Base-by-base conservation (phyloP, 2,113 vertebrate genomes). In the Paracanthobrama guichenoti region DNA sequence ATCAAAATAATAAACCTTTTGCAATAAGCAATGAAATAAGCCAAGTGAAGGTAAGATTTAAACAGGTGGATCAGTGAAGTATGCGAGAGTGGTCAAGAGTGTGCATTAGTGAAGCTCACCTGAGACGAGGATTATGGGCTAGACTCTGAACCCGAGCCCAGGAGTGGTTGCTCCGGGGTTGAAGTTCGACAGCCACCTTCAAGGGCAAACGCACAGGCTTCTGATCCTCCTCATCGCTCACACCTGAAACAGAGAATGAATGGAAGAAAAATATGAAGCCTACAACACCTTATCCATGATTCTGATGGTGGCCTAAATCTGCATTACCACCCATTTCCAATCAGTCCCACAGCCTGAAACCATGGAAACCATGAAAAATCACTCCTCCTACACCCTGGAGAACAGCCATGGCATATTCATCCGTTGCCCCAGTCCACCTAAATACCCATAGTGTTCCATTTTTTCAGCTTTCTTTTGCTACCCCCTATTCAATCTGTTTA, bases 141-240 rank as follows among this genome's bases (percentile, higher is more conserved):
- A 99, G 93, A 86, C 96, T 98, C 94, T 99, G 98, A 42, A 99
- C 98, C 0, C 97, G 96, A 76, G 97, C 94, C 98, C 98, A 99
- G 0, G 98, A 98, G 0, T 97, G 95, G 86, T 99, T 99, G 88
- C 96, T 99, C 39, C 98, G 94, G 0, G 98, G 98, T 35, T 98
- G 97, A 74, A 99, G 90, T 90, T 99, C 98, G 73, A 99, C 95
- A 0, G 96, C 96, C 26, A 99, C 96, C 89, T 96, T 98, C 77
- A 99, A 91, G 18, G 98, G 98, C 64, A 99, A 94, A 81, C 97
- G 95, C 60, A 98, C 97, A 0, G 97, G 97, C 89, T 99, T 99
- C 93, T 99, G 98, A 92, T 99, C 98, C 89, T 99, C 98, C 86
- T 99, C 98, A 42, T 99, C 98, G 89, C 98, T 99, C 67, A 98